Percentiles rank a stretch among this genome's conserved stretches.
phyloP scores from a whole-genome alignment of 2,113 vertebrate species.

The Pluvianellus socialis region DNA sequence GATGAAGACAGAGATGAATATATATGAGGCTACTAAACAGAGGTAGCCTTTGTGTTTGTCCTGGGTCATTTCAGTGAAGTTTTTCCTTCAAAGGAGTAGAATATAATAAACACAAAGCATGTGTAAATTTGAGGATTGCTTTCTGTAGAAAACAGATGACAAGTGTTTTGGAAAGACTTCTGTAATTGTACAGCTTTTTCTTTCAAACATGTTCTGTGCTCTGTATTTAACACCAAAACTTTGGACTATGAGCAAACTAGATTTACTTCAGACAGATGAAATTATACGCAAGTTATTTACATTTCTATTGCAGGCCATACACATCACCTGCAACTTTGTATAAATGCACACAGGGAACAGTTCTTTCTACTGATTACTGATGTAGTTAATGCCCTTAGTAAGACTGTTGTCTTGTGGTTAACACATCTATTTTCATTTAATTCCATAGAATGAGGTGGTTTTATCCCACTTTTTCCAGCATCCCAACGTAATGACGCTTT shows the following conservation, averaged over 20 bases:
- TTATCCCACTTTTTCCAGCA: slow-evolving; percentile 90
- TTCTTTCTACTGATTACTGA: not conserved
- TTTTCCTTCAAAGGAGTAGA: not conserved
- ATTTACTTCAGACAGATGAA: not conserved
- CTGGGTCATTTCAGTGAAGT: not conserved
- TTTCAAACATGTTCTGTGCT: not conserved
- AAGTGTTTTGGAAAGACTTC: not conserved
- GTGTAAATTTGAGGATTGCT: not conserved
- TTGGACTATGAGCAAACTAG: not conserved
- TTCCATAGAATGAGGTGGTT: slow-evolving; percentile 88
- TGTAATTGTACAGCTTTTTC: not conserved
- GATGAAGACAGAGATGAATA: not conserved
- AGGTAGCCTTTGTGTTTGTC: not conserved
- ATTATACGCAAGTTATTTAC: not conserved
- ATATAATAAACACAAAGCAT: not conserved
- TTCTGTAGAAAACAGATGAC: not conserved
- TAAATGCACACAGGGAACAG: not conserved
- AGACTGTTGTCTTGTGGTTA: not conserved
- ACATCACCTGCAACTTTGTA: not conserved
- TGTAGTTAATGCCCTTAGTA: not conserved
- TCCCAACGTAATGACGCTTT: slow-evolving; percentile 88
- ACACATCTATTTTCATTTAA: slow-evolving; percentile 47
- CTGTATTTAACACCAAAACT: not conserved
- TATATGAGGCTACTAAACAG: not conserved
- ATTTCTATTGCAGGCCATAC: not conserved